Evolutionary conservation across 2,888 invertebrate genomes (phyloP).

Genomic region (Nomada lathburiana): DNA sequence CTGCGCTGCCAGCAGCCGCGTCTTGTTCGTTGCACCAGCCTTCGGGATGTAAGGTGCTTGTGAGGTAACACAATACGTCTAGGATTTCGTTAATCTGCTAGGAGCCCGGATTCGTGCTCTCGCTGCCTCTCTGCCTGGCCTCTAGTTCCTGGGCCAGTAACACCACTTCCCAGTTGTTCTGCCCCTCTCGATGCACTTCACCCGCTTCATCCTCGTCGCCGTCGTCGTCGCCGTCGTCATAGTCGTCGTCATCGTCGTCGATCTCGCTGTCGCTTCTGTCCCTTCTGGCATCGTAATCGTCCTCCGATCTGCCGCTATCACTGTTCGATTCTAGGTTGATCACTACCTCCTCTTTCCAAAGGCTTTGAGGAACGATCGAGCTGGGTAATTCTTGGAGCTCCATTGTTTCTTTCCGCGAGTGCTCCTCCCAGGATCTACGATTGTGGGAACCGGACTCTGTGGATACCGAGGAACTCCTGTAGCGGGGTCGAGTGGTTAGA

Average conservation of each 20-base stretch:
- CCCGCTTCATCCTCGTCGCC: conserved; percentile 70
- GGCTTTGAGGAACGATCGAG: conserved; percentile 83
- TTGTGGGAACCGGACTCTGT: conserved; percentile 83
- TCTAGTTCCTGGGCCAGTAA: conserved; percentile 91
- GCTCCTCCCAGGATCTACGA: conserved; percentile 90
- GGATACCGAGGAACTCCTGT: conserved; percentile 74
- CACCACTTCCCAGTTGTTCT: conserved; percentile 91
- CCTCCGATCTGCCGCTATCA: conserved; percentile 84
- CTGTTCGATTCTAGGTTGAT: conserved; percentile 84
- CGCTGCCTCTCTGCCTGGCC: conserved; percentile 80
- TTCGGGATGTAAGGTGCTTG: conserved; percentile 73
- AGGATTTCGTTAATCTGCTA: conserved; percentile 83
- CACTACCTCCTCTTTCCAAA: conserved; percentile 84
- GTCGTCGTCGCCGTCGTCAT: conserved; percentile 77
- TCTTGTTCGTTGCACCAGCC: conserved; percentile 69
- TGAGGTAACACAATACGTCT: conserved; percentile 79
- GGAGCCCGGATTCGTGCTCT: conserved; percentile 82
- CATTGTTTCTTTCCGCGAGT: conserved; percentile 89
- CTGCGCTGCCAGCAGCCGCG: conserved; percentile 65
- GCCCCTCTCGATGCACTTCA: conserved; percentile 73
- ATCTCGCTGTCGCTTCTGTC: conserved; percentile 74
- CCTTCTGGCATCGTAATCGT: conserved; percentile 42
- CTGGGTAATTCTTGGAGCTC: conserved; percentile 88
- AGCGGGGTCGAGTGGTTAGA: conserved; percentile 74
- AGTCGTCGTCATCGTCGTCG: conserved; percentile 62